Evolutionary conservation across 2,888 invertebrate species (phyloP), one percentile per base, ranked within the genome.

Genomic region (Torymus aiolomorphi): DNA sequence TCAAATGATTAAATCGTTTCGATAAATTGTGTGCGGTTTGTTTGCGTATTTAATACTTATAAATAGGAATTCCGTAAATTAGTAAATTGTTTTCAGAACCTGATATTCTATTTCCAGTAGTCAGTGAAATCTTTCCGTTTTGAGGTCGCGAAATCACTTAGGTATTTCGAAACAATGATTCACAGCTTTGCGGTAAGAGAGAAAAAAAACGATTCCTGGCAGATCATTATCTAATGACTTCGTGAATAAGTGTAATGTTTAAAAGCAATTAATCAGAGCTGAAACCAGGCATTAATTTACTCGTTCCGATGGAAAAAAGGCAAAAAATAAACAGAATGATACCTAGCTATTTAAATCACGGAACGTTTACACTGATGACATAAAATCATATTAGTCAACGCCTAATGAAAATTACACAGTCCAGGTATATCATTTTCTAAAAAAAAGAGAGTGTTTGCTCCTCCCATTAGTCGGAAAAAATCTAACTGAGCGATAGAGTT

Each of bases 311-410:
- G 14, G 69, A 70, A 56, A 78, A 20, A 62, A 51, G 31, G 24
- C 42, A n/a, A 56, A 65, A 77, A 71, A 71, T 61, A 54, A 76
- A 76, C 24, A 63, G 24, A 63, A 65, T 51, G 24, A 70, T 76
- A 70, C 65, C 31, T 16, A 57, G 24, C 59, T 66, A 59, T 72
- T 71, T 71, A 77, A 71, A 72, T 71, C 52, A n/a, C 12, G n/a
- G 24, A 57, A 18, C 65, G 31, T 63, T 77, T 65, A 62, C 62
- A 20, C 31, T 31, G 67, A 73, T 56, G 73, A 78, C 76, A 80
- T 71, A 57, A 80, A 80, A 66, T 80, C 77, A 52, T 59, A 80
- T 80, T 80, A 80, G 69, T 71, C 63, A 66, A 76, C 42, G 63
- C 16, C 56, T 71, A 56, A 70, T 76, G 66, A 76, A 76, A 80